Evolutionary conservation across 1,140 invertebrate genomes (phyloP).

Genomic region (Harlomillsia oculata): DNA sequence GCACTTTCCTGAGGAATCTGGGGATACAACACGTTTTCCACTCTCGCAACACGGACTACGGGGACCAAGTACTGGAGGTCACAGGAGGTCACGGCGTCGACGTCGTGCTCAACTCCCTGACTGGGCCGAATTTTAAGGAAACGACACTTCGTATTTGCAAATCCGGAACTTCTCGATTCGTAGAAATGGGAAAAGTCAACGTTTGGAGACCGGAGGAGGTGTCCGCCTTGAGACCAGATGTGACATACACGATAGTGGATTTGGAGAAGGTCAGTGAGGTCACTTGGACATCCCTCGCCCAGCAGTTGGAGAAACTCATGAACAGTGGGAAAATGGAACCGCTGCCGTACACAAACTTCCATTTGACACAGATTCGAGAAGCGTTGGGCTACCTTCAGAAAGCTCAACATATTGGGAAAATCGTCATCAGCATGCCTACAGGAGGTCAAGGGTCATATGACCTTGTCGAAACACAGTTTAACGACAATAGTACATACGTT

Average conservation of each 20-base stretch:
- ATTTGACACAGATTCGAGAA: background rate
- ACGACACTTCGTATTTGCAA: conserved; percentile 12
- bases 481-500: conserved; percentile 6
- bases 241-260: conserved; percentile 1
- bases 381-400: conserved; percentile 14
- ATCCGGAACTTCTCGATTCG: conserved; percentile 7
- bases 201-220: conserved; percentile 22
- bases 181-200: conserved; percentile 26
- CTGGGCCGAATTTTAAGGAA: conserved; percentile 25
- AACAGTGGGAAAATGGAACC: background rate
- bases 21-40: conserved; percentile 22
- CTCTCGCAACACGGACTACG: conserved; percentile 19
- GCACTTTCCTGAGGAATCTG: conserved; percentile 6
- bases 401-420: conserved; percentile 6
- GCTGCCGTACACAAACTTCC: conserved; percentile 2
- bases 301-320: background rate
- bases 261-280: background rate
- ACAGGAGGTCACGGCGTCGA: conserved; percentile 13
- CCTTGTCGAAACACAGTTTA: background rate
- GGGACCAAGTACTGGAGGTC: conserved; percentile 8
- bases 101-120: conserved; percentile 23
- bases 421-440: background rate
- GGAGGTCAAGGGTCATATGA: background rate
- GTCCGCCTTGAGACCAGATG: background rate
- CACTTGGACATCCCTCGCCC: background rate